Evolutionary conservation across 2,797 vertebrate species (phyloP).

Genomic region (Emys orbicularis): DNA sequence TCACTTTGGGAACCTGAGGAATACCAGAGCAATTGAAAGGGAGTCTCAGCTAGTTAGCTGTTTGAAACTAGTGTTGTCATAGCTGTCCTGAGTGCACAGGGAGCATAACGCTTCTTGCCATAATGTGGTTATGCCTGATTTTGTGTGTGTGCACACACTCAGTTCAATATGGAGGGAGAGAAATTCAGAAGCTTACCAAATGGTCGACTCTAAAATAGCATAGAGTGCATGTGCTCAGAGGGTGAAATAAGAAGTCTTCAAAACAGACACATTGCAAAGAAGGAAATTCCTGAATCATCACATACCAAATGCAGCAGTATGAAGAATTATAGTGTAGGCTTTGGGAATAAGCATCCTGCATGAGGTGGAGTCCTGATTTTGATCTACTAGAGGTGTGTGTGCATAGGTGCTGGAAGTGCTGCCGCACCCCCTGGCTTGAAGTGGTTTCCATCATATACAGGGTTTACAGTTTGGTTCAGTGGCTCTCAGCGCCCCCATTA

Average conservation of each 20-base stretch:
- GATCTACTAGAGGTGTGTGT: not conserved
- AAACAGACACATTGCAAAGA: constrained; percentile 3
- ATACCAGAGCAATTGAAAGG: not conserved
- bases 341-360: constrained; percentile 25
- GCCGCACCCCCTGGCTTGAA: too few relatives aligned
- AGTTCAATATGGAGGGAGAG: not conserved
- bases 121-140: not conserved
- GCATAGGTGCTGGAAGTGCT: too few relatives aligned
- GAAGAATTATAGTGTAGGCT: not conserved
- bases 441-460: too few relatives aligned
- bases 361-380: not conserved
- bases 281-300: constrained; percentile 36
- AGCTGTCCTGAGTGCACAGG: not conserved
- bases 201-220: constrained; percentile 8
- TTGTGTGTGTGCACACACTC: not conserved
- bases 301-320: constrained; percentile 3
- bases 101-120: not conserved
- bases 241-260: not conserved
- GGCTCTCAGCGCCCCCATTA: too few relatives aligned
- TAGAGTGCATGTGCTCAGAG: constrained; percentile 33
- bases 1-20: accelerated
- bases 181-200: not conserved
- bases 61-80: constrained; percentile 23
- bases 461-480: too few relatives aligned
- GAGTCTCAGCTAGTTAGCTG: not conserved